phyloP scores from a whole-genome alignment of 2,113 vertebrate species.

The Sinosuthora webbiana region DNA sequence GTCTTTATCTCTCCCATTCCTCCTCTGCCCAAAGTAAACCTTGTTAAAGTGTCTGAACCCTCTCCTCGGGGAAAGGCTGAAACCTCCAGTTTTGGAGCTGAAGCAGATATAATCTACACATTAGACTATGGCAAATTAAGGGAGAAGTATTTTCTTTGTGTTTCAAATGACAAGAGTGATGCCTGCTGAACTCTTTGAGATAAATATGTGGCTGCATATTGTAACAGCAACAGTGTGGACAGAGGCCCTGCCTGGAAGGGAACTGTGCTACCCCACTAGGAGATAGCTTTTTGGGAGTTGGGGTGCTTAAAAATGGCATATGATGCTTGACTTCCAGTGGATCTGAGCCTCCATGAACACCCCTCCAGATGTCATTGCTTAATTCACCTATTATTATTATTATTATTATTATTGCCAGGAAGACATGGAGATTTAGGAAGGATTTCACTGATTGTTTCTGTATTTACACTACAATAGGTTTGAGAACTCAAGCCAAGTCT shows the following conservation, averaged over 20 bases:
- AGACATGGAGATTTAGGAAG: neutral
- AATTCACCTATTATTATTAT: neutral
- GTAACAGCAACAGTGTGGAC: neutral
- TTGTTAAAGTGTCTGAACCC: neutral
- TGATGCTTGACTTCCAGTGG: neutral
- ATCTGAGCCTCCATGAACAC: neutral
- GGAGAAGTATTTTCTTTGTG: neutral
- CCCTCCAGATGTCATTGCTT: neutral
- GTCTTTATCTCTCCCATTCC: neutral
- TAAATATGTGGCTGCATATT: neutral
- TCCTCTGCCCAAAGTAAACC: neutral
- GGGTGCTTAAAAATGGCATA: neutral
- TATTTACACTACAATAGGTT: neutral
- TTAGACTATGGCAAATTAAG: neutral
- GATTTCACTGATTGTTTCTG: neutral
- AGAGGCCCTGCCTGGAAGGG: neutral
- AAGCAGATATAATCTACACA: neutral
- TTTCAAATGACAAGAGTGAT: neutral
- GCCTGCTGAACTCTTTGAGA: neutral
- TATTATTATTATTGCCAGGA: neutral
- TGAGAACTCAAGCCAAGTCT: neutral
- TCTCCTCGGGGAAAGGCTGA: neutral
- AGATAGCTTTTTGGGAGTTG: neutral
- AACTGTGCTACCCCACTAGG: rapidly evolving
- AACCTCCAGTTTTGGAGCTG: neutral